Conservation (phyloP, 2,797 vertebrate genomes). For the Semaprochilodus insignis region DNA sequence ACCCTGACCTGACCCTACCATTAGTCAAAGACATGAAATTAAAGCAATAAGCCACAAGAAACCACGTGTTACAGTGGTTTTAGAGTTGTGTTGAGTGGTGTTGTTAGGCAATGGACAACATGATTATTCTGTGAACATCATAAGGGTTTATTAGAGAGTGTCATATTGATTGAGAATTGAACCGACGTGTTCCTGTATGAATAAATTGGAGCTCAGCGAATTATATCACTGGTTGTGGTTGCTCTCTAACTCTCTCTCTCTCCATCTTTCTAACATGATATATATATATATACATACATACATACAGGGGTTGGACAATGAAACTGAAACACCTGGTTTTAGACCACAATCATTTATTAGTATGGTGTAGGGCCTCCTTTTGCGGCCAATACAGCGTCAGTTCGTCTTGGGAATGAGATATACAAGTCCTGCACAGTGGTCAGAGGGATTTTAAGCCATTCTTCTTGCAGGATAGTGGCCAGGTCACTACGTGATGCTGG, state of each 20-base stretch:
- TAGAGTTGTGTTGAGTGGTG: background rate
- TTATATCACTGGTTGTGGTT: background rate
- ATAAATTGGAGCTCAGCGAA: background rate
- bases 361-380: too few species aligned
- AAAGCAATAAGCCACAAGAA: background rate
- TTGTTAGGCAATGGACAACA: background rate
- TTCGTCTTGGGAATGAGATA: too few species aligned
- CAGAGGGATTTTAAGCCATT: too few species aligned
- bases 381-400: too few species aligned
- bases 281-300: too few species aligned
- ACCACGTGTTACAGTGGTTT: background rate
- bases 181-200: background rate
- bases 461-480: too few species aligned
- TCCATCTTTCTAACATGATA: too few species aligned
- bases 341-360: too few species aligned
- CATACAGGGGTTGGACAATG: too few species aligned
- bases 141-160: background rate
- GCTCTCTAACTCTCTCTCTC: background rate
- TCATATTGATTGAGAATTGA: background rate
- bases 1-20: background rate
- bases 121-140: background rate
- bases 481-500: too few species aligned
- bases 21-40: background rate
- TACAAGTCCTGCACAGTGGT: too few species aligned
- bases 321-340: too few species aligned